Evolutionary conservation across 2,888 invertebrate species (phyloP).

Genomic region (Tuberolachnus salignus): DNA sequence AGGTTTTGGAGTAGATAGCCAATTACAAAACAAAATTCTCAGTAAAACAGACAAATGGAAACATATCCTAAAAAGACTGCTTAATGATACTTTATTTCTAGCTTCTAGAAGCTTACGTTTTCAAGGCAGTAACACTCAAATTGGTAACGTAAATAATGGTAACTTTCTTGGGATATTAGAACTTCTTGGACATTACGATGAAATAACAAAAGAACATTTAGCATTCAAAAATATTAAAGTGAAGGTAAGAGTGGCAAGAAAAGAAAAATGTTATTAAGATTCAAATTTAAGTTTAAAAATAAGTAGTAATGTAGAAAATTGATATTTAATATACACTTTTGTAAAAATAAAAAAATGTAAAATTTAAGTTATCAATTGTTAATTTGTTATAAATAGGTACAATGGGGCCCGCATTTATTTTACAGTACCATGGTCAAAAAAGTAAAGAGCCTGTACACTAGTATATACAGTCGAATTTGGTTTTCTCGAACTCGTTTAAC

Average conservation of each 20-base stretch:
- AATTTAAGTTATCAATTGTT: no score
- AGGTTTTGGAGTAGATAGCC: slow-evolving; percentile 19
- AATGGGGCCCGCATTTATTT: not conserved
- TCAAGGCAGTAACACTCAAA: slow-evolving; percentile 17
- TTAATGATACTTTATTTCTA: slow-evolving; percentile 36
- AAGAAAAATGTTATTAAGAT: slow-evolving; percentile 5
- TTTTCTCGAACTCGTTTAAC: no score
- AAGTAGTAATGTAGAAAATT: not conserved
- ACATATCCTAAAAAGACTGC: slow-evolving; percentile 24
- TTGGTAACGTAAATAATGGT: slow-evolving; percentile 49
- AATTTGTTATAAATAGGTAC: not conserved
- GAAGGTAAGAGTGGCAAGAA: slow-evolving; percentile 18
- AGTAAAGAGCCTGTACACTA: no score
- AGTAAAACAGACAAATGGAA: slow-evolving; percentile 45
- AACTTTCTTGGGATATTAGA: slow-evolving; percentile 57
- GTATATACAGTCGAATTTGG: no score
- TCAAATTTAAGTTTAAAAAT: not conserved
- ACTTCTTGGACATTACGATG: slow-evolving; percentile 57
- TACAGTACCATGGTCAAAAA: not conserved
- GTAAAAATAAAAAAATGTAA: no score
- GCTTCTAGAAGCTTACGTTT: slow-evolving; percentile 30
- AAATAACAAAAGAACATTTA: slow-evolving; percentile 57
- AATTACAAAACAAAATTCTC: slow-evolving; percentile 28
- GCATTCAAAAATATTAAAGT: slow-evolving; percentile 27
- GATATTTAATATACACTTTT: no score